Evolutionary conservation across 2,888 invertebrate species (phyloP), one percentile per base, ranked within the genome.

Genomic region (Cyclophora punctaria): DNA sequence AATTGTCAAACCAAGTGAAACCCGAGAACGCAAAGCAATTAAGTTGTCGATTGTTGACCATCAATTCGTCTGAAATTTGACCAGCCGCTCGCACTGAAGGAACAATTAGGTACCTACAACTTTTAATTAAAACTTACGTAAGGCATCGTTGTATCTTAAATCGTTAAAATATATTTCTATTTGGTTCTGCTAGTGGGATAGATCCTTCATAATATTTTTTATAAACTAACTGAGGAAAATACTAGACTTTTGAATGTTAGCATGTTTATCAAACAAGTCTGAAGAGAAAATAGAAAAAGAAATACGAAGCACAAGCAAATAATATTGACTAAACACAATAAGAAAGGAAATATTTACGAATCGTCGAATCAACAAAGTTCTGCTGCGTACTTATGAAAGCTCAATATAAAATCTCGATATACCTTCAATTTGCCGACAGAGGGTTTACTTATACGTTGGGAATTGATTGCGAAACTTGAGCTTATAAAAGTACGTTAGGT

Each of bases 391-490:
- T 37, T 37, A 37, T 37, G 37, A 37, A 37, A 37, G 37, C 44
- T 44, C 20, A 5, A 44, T 7, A 44, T 44, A 44, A 44, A 44
- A 44, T 44, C 33, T 34, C 44, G 34, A 44, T 44, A 44, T 5
- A 44, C 34, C 44, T 44, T 44, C 7, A 20, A 33, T 44, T 44
- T 44, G 33, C 34, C 34, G 41, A 41, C 47, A 47, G 49, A 35
- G 45, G 41, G 44, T 35, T 35, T 43, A 47, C 50, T 34, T 20
- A 44, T 34, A 48, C 42, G 35, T 41, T 41, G 44, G 50, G 48
- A 44, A 56, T 52, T 54, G 64, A 66, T 52, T 60, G 52, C 58
- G 6, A 6, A 58, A 61, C 60, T 63, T 62, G 55, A 58, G 58
- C 59, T 64, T 47, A 52, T 51, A 51, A 45, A 62, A 59, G 53